These are phyloP conservation scores for Uromys caudimaculatus DNA, from an alignment of 2,797 vertebrate genomes.

Conservation along the genomic window DNA sequence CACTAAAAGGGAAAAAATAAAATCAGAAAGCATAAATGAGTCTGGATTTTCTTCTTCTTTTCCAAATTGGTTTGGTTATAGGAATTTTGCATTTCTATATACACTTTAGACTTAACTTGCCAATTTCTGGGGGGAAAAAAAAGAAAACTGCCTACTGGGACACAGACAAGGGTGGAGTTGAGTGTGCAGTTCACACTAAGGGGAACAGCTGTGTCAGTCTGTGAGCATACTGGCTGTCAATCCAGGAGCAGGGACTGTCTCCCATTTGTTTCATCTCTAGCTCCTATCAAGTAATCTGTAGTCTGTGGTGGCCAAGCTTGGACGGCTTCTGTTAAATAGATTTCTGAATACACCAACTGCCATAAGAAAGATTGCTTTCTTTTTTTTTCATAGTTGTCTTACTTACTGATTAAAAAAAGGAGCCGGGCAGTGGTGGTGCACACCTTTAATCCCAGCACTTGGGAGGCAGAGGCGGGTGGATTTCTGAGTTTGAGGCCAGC, in stretches of 20 bases:
- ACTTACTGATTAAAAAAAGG: too few relatives aligned
- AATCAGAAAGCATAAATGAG: not conserved
- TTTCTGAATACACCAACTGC: not conserved
- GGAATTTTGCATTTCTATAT: not conserved
- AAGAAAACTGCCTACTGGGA: not conserved
- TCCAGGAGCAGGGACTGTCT: not conserved
- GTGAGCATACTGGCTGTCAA: not conserved
- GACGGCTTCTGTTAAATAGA: not conserved
- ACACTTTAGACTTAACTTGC: not conserved
- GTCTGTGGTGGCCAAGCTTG: not conserved
- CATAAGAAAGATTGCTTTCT: not conserved
- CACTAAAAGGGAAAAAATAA: not conserved
- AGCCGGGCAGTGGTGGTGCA: too few relatives aligned
- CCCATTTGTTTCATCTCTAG: not conserved
- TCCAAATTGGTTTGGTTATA: not conserved
- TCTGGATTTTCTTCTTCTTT: not conserved
- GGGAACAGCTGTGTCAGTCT: not conserved
- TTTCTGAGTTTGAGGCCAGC: too few relatives aligned
- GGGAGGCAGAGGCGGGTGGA: too few relatives aligned
- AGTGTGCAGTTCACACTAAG: too few relatives aligned
- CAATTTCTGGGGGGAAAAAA: not conserved
- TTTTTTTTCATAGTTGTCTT: not conserved
- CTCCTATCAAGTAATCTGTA: not conserved
- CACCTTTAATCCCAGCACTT: too few relatives aligned
- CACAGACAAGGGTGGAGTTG: not conserved